These are phyloP conservation scores for Ispidina lecontei DNA, from an alignment of 2,797 vertebrate species.

Conservation along the genomic window DNA sequence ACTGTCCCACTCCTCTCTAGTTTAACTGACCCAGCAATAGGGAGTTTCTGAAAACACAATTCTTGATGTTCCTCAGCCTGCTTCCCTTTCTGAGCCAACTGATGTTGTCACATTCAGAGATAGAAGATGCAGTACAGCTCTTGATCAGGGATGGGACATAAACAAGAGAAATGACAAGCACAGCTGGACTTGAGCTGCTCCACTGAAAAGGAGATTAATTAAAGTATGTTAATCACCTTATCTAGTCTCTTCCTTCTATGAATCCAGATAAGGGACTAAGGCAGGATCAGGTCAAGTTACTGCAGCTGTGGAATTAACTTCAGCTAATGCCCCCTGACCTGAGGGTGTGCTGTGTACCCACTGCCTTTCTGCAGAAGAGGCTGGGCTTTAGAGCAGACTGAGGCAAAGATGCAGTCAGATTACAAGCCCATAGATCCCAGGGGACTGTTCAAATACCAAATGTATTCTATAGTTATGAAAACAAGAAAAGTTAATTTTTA, in stretches of 20 bases:
- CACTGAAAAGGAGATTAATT: not conserved
- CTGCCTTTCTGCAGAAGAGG: not conserved
- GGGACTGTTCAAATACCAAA: not conserved
- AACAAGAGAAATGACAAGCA: not conserved
- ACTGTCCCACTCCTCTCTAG: not conserved
- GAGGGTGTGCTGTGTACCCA: fast-evolving
- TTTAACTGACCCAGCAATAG: not conserved
- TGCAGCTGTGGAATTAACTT: not conserved
- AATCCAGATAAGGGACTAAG: not conserved
- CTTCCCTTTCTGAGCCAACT: not conserved
- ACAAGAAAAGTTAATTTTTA: not conserved
- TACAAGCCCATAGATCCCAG: not conserved
- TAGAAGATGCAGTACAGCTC: not conserved
- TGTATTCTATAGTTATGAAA: fast-evolving
- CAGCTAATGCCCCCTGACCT: not conserved
- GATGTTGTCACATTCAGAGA: not conserved
- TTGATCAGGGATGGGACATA: not conserved
- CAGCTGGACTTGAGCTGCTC: not conserved
- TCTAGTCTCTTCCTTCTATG: not conserved
- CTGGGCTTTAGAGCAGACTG: not conserved
- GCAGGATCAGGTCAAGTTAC: not conserved
- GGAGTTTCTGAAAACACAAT: not conserved
- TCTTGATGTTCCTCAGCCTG: not conserved
- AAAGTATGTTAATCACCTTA: not conserved
- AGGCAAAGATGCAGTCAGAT: not conserved